Evolutionary conservation across 53 echinoderm and acorn worm genomes (phyloP).

Genomic region (Holothuria leucospilota): DNA sequence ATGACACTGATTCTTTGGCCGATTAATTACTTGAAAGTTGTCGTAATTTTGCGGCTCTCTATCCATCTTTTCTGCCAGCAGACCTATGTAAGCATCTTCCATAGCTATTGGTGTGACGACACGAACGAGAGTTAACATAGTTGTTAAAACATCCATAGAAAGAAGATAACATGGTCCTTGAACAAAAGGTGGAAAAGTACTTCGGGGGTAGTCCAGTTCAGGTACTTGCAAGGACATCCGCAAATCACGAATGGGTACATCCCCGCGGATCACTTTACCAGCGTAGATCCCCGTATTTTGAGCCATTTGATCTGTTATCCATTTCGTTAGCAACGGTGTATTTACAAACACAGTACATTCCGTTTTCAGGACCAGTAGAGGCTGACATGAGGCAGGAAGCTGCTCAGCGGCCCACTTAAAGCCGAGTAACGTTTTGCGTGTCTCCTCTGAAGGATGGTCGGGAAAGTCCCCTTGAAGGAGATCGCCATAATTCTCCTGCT

Average conservation of each 20-base stretch:
- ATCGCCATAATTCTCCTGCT: slow-evolving; percentile 60
- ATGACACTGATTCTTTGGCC: slow-evolving; percentile 83
- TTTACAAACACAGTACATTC: slow-evolving; percentile 79
- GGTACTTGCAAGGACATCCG: slow-evolving; percentile 73
- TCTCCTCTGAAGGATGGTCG: slow-evolving; percentile 74
- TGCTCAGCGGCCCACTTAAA: slow-evolving; percentile 68
- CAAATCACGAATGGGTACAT: slow-evolving; percentile 78
- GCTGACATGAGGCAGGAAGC: slow-evolving; percentile 63
- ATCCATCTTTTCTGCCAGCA: slow-evolving; percentile 72
- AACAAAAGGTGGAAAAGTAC: slow-evolving; percentile 72
- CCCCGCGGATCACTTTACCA: slow-evolving; percentile 76
- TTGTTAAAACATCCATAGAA: slow-evolving; percentile 76
- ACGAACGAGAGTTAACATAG: slow-evolving; percentile 66
- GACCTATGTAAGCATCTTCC: slow-evolving; percentile 91
- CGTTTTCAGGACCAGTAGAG: slow-evolving; percentile 74
- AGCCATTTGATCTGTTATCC: slow-evolving; percentile 62
- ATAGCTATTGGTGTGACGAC: slow-evolving; percentile 83
- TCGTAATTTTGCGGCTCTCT: slow-evolving; percentile 69
- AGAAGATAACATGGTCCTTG: slow-evolving; percentile 78
- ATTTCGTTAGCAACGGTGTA: slow-evolving; percentile 65
- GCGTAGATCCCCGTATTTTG: slow-evolving; percentile 61
- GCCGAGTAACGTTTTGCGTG: slow-evolving; percentile 84
- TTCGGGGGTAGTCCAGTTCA: slow-evolving; percentile 63
- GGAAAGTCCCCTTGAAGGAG: slow-evolving; percentile 87
- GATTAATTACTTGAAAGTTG: slow-evolving; percentile 72